Evolutionary conservation across 2,113 vertebrate species (phyloP).

Genomic region (Cranoglanis bouderius): DNA sequence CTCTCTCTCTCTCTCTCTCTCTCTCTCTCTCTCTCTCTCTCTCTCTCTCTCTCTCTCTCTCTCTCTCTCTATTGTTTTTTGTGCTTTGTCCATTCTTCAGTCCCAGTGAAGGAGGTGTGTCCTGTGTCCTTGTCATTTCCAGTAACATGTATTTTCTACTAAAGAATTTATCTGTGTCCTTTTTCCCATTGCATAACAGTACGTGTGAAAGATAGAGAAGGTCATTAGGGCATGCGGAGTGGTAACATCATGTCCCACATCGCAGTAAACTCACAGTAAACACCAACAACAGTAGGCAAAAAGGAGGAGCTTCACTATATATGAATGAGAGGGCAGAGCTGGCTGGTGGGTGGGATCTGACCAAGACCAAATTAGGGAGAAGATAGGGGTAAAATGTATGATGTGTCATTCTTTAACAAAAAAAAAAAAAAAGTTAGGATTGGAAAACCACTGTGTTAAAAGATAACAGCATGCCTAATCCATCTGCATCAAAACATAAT

Average conservation of each 20-base stretch:
- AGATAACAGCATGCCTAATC: no score
- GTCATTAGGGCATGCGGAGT: not conserved
- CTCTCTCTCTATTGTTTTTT: not conserved
- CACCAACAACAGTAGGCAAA: not conserved
- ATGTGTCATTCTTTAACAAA: no score
- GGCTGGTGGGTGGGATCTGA: no score
- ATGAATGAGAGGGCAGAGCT: no score
- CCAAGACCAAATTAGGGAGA: no score
- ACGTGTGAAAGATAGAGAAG: not conserved
- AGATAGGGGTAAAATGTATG: no score
- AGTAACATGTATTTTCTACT: not conserved
- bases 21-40: not conserved
- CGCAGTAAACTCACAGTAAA: not conserved
- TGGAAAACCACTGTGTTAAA: no score
- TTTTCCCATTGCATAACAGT: not conserved
- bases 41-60: not conserved
- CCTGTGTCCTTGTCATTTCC: conserved; percentile 12
- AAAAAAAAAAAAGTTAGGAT: no score
- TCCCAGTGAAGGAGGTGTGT: not conserved
- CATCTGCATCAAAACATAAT: no score
- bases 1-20: not conserved
- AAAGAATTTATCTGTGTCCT: not conserved
- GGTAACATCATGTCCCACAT: not conserved
- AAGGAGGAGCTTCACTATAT: not conserved
- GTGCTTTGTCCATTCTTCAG: not conserved